These are phyloP conservation scores for Xanthia togata DNA, from an alignment of 2,888 invertebrate species.

Conservation along the genomic window DNA sequence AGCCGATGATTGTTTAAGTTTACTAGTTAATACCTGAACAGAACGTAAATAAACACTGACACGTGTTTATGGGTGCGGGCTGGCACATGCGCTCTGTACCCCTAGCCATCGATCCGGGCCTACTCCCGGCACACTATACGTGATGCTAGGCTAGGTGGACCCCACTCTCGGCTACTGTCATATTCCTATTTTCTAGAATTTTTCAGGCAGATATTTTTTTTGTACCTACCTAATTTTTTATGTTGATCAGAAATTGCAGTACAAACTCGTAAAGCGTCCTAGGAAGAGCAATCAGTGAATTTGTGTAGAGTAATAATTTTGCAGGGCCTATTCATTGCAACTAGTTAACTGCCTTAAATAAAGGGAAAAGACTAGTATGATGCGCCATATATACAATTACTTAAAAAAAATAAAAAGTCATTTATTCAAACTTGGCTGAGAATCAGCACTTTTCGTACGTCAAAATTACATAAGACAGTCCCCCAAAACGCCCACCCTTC, in stretches of 20 bases:
- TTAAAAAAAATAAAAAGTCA: too few relatives aligned
- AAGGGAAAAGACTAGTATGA: background rate
- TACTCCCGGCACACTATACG: constrained; percentile 75
- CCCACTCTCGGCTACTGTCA: constrained; percentile 22
- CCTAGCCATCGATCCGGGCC: constrained; percentile 75
- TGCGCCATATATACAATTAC: background rate
- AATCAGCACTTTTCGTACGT: too few relatives aligned
- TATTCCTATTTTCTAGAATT: constrained; percentile 19
- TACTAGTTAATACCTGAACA: constrained; percentile 77
- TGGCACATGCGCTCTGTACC: constrained; percentile 78
- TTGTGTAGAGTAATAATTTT: background rate
- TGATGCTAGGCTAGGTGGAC: constrained; percentile 63
- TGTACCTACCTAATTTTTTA: background rate
- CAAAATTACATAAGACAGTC: too few relatives aligned
- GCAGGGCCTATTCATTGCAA: background rate
- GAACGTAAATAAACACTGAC: constrained; percentile 90
- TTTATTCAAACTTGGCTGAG: too few relatives aligned
- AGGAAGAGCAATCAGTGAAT: background rate
- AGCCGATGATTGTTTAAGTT: constrained; percentile 62
- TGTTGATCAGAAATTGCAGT: background rate
- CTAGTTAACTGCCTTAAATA: background rate
- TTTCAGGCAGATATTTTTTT: background rate
- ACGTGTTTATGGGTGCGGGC: constrained; percentile 85
- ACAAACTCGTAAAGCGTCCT: background rate
- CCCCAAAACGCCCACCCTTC: too few relatives aligned